These are phyloP conservation scores for Proteles cristata DNA, from an alignment of 2,113 vertebrate genomes.

Conservation along the genomic window DNA sequence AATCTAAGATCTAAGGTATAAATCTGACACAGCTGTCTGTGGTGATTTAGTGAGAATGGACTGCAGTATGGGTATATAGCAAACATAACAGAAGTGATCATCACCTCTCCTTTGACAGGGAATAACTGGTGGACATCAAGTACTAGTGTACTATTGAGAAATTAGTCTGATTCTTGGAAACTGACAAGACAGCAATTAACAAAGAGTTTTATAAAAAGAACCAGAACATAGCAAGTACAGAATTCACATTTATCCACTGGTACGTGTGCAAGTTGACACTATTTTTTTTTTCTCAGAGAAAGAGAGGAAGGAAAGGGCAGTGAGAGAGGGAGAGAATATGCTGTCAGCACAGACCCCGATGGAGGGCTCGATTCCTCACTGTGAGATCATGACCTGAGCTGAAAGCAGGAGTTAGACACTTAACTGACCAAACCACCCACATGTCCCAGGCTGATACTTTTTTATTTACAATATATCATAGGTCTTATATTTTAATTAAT, in stretches of 20 bases:
- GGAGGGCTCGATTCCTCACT: too few species aligned
- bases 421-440: too few species aligned
- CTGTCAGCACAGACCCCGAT: too few species aligned
- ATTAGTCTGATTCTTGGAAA: neutral
- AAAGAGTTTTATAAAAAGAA: neutral
- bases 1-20: neutral
- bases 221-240: neutral
- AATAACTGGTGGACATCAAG: neutral
- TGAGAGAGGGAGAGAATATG: too few species aligned
- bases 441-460: neutral
- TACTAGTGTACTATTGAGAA: neutral
- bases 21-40: neutral
- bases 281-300: neutral
- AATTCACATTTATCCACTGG: neutral
- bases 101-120: conserved; percentile 1
- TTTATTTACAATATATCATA: conserved; percentile 35
- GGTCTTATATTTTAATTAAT: neutral
- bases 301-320: too few species aligned
- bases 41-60: neutral
- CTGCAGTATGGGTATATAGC: neutral
- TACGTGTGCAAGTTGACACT: neutral
- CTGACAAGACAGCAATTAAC: neutral
- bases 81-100: neutral
- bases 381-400: too few species aligned
- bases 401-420: too few species aligned